Conservation (phyloP, 2,113 vertebrate genomes). For the Corapipo altera region DNA sequence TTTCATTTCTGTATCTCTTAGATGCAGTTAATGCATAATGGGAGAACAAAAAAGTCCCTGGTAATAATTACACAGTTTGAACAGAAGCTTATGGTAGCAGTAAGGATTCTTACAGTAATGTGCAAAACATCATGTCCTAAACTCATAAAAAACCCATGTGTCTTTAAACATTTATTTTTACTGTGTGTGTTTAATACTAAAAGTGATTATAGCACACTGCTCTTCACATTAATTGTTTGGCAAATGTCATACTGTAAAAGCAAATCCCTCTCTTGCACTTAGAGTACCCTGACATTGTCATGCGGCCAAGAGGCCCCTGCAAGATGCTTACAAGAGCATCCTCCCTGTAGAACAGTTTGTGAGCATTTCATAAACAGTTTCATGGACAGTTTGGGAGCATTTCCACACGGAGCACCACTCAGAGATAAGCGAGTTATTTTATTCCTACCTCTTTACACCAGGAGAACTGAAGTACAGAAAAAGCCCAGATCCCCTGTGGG, state of each 20-base stretch:
- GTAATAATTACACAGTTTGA: neutral
- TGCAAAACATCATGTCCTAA: neutral
- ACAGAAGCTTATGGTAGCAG: neutral
- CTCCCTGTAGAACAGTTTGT: neutral
- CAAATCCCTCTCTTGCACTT: neutral
- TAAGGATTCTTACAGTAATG: neutral
- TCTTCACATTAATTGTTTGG: slow-evolving; percentile 10
- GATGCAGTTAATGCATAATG: neutral
- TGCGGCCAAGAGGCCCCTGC: neutral
- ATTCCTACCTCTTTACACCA: neutral
- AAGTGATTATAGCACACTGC: neutral
- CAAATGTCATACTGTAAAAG: neutral
- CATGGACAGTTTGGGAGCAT: too few relatives aligned
- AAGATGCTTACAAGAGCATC: neutral
- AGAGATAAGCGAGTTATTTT: neutral
- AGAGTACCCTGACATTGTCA: neutral
- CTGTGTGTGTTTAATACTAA: neutral
- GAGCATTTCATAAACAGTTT: neutral
- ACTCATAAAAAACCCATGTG: neutral
- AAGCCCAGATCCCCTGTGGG: neutral
- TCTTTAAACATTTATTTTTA: slow-evolving; percentile 29
- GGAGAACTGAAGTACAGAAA: neutral
- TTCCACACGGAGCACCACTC: neutral
- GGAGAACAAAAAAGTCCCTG: neutral
- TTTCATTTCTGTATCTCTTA: neutral